Conservation (phyloP, 2,888 invertebrate genomes). For the Abrostola triplasia region DNA sequence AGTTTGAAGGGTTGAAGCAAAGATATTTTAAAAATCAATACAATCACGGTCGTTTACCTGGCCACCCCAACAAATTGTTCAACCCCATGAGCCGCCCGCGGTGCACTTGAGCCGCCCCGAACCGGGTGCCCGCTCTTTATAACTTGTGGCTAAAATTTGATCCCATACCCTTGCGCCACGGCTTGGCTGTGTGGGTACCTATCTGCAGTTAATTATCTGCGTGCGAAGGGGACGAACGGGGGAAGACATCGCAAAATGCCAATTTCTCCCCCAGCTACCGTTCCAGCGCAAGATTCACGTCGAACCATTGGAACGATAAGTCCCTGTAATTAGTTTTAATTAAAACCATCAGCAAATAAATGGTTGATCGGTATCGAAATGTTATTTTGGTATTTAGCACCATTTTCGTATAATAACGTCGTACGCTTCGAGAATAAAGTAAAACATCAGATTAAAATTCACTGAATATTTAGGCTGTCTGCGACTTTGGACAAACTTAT, state of each 20-base stretch:
- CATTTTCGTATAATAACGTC: conserved; percentile 52
- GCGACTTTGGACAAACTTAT: conserved; percentile 40
- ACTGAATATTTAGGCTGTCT: conserved; percentile 45
- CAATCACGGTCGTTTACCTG: conserved; percentile 84
- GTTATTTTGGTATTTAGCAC: conserved; percentile 55
- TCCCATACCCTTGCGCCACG: conserved; percentile 70
- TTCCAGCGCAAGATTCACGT: conserved; percentile 71
- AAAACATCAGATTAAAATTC: conserved; percentile 37
- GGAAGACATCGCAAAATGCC: conserved; percentile 78
- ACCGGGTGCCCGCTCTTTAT: conserved; percentile 78
- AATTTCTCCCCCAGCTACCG: conserved; percentile 74
- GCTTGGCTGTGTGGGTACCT: conserved; percentile 74
- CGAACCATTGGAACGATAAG: conserved; percentile 75
- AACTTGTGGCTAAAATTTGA: conserved; percentile 84
- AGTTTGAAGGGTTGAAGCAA: conserved; percentile 67
- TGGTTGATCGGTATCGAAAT: conserved; percentile 63
- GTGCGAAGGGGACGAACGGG: conserved; percentile 75
- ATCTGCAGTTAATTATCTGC: conserved; percentile 87
- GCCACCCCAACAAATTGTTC: conserved; percentile 82
- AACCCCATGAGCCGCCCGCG: conserved; percentile 74
- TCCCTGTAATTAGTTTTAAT: conserved; percentile 84
- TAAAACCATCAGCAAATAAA: conserved; percentile 77
- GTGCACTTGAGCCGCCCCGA: conserved; percentile 68
- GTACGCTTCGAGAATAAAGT: conserved; percentile 19
- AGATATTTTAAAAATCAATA: conserved; percentile 83